Evolutionary conservation across 2,113 vertebrate genomes (phyloP), one percentile per base, ranked within the genome.

Genomic region (Geococcyx californianus): DNA sequence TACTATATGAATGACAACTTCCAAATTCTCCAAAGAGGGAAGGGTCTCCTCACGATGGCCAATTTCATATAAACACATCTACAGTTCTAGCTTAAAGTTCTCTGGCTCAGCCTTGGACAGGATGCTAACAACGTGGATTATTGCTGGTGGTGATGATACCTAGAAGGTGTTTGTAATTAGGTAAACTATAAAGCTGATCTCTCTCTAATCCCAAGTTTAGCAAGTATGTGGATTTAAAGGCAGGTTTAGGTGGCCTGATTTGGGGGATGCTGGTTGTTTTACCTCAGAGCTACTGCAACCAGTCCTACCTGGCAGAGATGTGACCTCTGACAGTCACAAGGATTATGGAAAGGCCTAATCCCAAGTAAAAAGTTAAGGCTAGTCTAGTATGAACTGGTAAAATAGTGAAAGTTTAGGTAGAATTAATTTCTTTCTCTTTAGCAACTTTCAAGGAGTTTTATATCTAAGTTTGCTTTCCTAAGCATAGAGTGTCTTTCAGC

Each of bases 201-300:
- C 26, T 36, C 19, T 6, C 6, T 0, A 4, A 0, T 4, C 2
- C 6, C 1, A 10, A 49, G 6, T 8, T 28, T 55, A 31, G 7
- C 0, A 44, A 9, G 14, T n/a, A 13, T 76, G 15, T 11, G 34
- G 34, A 8, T 31, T 8, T 15, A 1, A 1, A 17, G 20, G 3
- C 2, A 3, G 33, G 11, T 60, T 49, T 34, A 51, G 33, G 4
- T 52, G 25, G 7, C 1, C 36, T 45, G 12, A 1, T 6, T 5
- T 3, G 28, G 23, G 13, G 13, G 8, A 13, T 55, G 25, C 8
- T 67, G 20, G 34, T 26, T n/a, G 13, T 23, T 83, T 51, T 52
- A 49, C 9, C 2, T 51, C 18, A 40, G 26, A 21, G 16, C 40
- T 45, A 1, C 33, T 16, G 7, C 11, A 18, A 33, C 9, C 0